Base-by-base conservation (phyloP, 2,113 vertebrate genomes). In the Papio anubis region DNA sequence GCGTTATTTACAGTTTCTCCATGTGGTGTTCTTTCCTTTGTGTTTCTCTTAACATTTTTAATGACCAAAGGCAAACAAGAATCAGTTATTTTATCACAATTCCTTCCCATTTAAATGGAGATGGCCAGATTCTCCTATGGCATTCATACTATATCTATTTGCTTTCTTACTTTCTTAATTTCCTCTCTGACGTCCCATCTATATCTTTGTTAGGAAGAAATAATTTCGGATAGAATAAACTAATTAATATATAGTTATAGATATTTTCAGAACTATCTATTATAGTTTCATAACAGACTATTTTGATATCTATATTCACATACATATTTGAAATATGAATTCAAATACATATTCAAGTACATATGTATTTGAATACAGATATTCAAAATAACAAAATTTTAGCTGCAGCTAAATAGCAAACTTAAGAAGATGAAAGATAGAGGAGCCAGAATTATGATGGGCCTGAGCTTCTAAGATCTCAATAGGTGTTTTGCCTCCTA, bases 51-150 rank as follows among this genome's bases (percentile, higher is more conserved):
- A 59, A 48, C n/a, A 9, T 82, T 40, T 38, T 27, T 20, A 30
- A 40, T 40, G 35, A 64, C 18, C 23, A 16, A 38, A 61, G 30
- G 13, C 32, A 35, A 25, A 40, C 20, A 80, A 48, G 35, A 76
- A 64, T 35, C 91, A 23, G 83, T 73, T 27, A 21, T 9, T 6
- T 81, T 93, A 50, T 1, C 32, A 90, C 76, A 50, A 50, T 30
- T 43, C 25, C 93, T 64, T 84, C 21, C 87, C 0, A 1, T 13
- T 20, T 35, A 45, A 0, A 32, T 25, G 3, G 17, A 14, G 6
- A 0, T 16, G 9, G 16, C 0, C 66, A 73, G n/a, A 50, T 70
- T 38, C 48, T 5, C 0, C 0, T 3, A 30, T 13, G 89, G n/a
- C 21, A n/a, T 12, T 30, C 0, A 2, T 0, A 0, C 3, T 30